These are phyloP conservation scores for Pangasianodon hypophthalmus DNA, from an alignment of 2,113 vertebrate species.

Conservation along the genomic window DNA sequence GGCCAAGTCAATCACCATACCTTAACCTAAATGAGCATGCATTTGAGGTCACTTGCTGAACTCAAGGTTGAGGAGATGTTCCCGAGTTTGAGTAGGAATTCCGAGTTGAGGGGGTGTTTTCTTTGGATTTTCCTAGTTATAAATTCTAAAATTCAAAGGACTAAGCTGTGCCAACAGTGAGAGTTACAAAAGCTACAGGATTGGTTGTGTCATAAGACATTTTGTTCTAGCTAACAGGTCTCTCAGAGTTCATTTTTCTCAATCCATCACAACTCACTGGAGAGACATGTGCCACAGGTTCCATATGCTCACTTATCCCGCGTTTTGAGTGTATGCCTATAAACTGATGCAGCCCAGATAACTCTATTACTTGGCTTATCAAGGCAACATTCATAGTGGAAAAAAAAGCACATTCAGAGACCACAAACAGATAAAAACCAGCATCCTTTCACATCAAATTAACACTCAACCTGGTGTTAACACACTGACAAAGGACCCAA, in stretches of 20 bases:
- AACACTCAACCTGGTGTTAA: slow-evolving; percentile 15
- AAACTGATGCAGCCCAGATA: slow-evolving; percentile 22
- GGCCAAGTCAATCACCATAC: not conserved
- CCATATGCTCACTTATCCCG: not conserved
- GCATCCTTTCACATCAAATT: slow-evolving; percentile 32
- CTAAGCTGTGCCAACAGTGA: not conserved
- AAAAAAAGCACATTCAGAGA: slow-evolving; percentile 12
- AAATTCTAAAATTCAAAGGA: not conserved
- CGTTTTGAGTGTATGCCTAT: not conserved
- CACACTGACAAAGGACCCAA: slow-evolving; percentile 1
- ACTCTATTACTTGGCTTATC: slow-evolving; percentile 22
- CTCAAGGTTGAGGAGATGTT: not conserved
- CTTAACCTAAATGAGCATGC: not conserved
- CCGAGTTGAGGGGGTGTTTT: too few species aligned
- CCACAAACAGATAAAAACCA: not conserved
- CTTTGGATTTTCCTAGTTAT: not conserved
- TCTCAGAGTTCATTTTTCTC: not conserved
- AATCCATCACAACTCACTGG: not conserved
- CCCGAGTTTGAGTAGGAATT: not conserved
- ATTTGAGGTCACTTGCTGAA: not conserved
- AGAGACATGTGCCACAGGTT: not conserved
- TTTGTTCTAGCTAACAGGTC: not conserved
- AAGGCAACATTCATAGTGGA: not conserved
- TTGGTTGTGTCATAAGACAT: not conserved
- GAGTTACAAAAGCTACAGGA: not conserved